These are phyloP conservation scores for Tachypleus tridentatus DNA, from an alignment of 1,140 invertebrate species.

Conservation along the genomic window DNA sequence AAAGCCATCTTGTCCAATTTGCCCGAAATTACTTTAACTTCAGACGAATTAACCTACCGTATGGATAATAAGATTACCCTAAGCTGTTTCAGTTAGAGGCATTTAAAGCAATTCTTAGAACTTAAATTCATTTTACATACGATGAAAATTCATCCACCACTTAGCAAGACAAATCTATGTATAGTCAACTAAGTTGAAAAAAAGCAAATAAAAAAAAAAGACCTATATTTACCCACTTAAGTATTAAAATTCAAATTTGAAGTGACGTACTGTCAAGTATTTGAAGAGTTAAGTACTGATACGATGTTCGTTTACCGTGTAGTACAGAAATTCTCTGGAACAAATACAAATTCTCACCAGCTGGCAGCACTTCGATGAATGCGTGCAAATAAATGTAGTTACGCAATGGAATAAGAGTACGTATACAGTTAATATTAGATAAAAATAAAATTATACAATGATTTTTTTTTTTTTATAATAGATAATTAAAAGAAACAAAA, in stretches of 20 bases:
- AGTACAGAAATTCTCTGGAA: too few relatives aligned
- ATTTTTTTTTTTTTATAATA: slow-evolving; percentile 1
- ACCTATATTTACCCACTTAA: neutral
- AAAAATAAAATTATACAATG: neutral
- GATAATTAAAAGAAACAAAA: too few relatives aligned
- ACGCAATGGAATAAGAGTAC: neutral
- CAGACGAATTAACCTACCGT: slow-evolving; percentile 13
- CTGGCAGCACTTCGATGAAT: neutral
- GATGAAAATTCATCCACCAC: neutral
- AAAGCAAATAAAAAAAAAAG: neutral
- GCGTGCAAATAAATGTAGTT: neutral
- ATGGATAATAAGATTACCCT: neutral
- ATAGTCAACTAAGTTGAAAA: neutral
- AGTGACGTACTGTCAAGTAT: too few relatives aligned
- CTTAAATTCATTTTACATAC: neutral
- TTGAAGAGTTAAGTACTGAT: too few relatives aligned
- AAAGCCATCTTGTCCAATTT: slow-evolving; percentile 22
- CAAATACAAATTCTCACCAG: too few relatives aligned
- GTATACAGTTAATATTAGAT: neutral
- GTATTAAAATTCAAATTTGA: neutral
- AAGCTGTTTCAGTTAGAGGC: too few relatives aligned
- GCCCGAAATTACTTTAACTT: slow-evolving; percentile 16
- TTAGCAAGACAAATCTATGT: neutral
- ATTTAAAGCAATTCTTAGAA: too few relatives aligned
- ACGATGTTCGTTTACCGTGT: too few relatives aligned